Evolutionary conservation across 2,113 vertebrate species (phyloP).

Genomic region (Gila orcuttii): DNA sequence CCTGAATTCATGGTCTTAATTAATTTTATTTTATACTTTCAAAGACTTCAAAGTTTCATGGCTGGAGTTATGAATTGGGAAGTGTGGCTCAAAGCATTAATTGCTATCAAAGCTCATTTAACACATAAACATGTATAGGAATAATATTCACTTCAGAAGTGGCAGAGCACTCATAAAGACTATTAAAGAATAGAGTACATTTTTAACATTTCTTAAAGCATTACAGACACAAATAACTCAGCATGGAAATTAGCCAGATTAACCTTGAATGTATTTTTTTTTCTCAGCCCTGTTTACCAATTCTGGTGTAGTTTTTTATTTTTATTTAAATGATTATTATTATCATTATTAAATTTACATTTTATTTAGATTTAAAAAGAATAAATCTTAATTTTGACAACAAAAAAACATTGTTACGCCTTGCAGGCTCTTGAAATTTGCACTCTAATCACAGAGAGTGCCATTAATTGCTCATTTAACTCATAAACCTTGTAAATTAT

Average conservation of each 20-base stretch:
- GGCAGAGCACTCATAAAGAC: conserved; percentile 11
- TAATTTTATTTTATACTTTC: not conserved
- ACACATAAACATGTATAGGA: conserved; percentile 18
- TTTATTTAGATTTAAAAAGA: not conserved
- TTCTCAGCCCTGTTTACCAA: not conserved
- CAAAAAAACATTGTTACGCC: no score
- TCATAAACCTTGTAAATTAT: conserved; percentile 1
- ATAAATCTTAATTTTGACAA: not conserved
- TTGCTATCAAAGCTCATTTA: conserved; percentile 35
- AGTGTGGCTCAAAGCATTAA: conserved; percentile 26
- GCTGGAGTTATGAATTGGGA: conserved; percentile 60
- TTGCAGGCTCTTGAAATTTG: not conserved
- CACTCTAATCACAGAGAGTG: not conserved
- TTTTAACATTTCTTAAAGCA: conserved; percentile 8
- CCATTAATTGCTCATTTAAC: conserved; percentile 8
- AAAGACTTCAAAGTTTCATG: conserved; percentile 50
- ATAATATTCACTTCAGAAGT: conserved; percentile 24
- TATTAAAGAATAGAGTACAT: not conserved
- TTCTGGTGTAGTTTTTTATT: not conserved
- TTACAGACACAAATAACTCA: not conserved
- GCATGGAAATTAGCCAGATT: not conserved
- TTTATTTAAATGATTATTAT: not conserved
- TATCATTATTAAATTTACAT: no score
- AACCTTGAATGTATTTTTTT: not conserved
- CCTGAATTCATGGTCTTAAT: not conserved